These are phyloP conservation scores for Sebastes minor DNA, from an alignment of 2,797 vertebrate species.

Conservation along the genomic window DNA sequence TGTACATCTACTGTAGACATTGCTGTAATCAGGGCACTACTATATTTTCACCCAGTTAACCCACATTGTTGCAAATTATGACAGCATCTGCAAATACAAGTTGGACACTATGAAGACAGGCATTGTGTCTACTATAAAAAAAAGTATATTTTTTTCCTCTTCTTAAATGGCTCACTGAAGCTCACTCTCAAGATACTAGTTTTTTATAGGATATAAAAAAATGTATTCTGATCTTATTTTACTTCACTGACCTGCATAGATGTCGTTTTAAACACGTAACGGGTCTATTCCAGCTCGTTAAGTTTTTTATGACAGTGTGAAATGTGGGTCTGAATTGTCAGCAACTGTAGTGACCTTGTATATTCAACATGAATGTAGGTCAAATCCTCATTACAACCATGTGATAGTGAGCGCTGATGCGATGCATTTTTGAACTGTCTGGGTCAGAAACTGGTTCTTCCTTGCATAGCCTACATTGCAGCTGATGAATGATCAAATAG, in stretches of 20 bases:
- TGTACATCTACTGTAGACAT: neutral
- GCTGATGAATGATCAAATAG: neutral
- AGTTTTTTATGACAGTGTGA: slow-evolving; percentile 35
- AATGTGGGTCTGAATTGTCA: slow-evolving; percentile 18
- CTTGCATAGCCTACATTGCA: neutral
- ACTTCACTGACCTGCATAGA: neutral
- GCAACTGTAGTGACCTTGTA: slow-evolving; percentile 3
- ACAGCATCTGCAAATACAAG: neutral
- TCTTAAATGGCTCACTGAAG: neutral
- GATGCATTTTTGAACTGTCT: neutral
- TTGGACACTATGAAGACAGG: neutral
- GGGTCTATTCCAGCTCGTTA: slow-evolving; percentile 4
- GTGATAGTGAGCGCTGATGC: neutral
- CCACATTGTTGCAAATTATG: neutral
- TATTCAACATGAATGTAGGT: slow-evolving; percentile 16
- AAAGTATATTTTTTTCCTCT: no score
- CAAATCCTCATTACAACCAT: slow-evolving; percentile 11
- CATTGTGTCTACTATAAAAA: neutral
- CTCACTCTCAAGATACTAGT: neutral
- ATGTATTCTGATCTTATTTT: neutral
- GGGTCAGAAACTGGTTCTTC: neutral
- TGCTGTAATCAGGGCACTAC: neutral
- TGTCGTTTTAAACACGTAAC: neutral
- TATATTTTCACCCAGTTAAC: neutral
- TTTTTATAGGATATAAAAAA: neutral